A percentile compares a stretch with the other conserved stretches of the same genome.
Conservation (phyloP, 1,140 invertebrate genomes). For the Lepidurus couesii region DNA sequence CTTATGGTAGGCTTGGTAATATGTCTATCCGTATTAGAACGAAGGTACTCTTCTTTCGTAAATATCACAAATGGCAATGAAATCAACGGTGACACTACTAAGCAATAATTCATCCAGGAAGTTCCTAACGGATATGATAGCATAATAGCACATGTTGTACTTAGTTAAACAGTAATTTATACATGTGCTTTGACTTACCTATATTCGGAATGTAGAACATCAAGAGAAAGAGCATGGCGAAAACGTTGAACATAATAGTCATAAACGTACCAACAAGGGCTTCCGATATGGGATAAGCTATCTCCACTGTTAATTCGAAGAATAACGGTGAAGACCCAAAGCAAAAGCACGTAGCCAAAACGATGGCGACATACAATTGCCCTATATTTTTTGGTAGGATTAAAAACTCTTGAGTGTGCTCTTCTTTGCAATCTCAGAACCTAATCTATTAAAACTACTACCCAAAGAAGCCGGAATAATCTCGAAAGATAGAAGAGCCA, state of each 20-base stretch:
- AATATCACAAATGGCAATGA: slow-evolving; percentile 31
- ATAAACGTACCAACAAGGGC: slow-evolving; percentile 48
- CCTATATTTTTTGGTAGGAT: neutral
- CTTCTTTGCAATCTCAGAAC: too few species aligned
- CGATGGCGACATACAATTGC: slow-evolving; percentile 40
- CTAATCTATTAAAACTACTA: neutral
- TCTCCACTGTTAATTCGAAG: slow-evolving; percentile 48
- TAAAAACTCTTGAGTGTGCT: too few species aligned
- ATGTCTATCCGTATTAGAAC: slow-evolving; percentile 26
- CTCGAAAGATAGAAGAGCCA: slow-evolving; percentile 38
- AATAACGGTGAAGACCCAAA: slow-evolving; percentile 48
- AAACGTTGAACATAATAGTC: slow-evolving; percentile 46
- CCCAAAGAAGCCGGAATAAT: slow-evolving; percentile 17
- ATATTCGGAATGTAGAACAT: slow-evolving; percentile 46
- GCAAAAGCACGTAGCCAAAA: slow-evolving; percentile 46
- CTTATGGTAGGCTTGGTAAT: neutral
- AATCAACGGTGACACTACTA: slow-evolving; percentile 29
- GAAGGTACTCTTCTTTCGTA: slow-evolving; percentile 30
- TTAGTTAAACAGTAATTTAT: slow-evolving; percentile 33
- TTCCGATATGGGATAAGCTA: slow-evolving; percentile 50
- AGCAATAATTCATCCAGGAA: slow-evolving; percentile 33
- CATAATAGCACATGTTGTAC: neutral
- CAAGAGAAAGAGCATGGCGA: slow-evolving; percentile 45
- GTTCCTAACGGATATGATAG: slow-evolving; percentile 18
- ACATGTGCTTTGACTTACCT: slow-evolving; percentile 40